These are phyloP conservation scores for Dryobates pubescens DNA, from an alignment of 2,797 vertebrate species.

Conservation along the genomic window DNA sequence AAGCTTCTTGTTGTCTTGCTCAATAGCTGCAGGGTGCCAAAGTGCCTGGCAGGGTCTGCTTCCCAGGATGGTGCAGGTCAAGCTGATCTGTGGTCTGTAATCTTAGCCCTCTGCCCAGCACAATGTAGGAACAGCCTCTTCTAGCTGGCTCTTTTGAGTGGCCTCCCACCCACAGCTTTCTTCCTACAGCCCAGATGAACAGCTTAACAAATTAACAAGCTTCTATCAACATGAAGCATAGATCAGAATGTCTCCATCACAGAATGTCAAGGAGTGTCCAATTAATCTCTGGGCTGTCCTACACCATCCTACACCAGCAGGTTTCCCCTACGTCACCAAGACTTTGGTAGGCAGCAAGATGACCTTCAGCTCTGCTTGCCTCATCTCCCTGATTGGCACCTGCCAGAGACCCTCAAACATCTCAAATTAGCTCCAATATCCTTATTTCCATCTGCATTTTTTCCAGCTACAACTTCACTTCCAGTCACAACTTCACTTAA, in stretches of 20 bases:
- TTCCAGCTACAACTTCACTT: not conserved
- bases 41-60: not conserved
- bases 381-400: not conserved
- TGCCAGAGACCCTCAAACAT: not conserved
- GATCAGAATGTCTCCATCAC: not conserved
- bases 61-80: not conserved
- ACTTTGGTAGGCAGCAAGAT: accelerated
- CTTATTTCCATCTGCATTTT: not conserved
- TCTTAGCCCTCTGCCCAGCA: not conserved
- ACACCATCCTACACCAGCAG: not conserved
- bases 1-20: conserved; percentile 9
- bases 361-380: not conserved
- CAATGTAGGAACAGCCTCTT: not conserved
- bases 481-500: not conserved
- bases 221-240: not conserved
- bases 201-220: not conserved
- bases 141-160: not conserved
- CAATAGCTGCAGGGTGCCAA: not conserved
- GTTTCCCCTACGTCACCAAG: not conserved
- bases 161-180: not conserved
- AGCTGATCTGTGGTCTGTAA: not conserved
- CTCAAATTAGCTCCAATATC: not conserved
- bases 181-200: not conserved
- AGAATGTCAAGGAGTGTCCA: not conserved
- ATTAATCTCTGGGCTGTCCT: not conserved